Evolutionary conservation across 2,888 invertebrate species (phyloP).

Genomic region (Acrobasis repandana): DNA sequence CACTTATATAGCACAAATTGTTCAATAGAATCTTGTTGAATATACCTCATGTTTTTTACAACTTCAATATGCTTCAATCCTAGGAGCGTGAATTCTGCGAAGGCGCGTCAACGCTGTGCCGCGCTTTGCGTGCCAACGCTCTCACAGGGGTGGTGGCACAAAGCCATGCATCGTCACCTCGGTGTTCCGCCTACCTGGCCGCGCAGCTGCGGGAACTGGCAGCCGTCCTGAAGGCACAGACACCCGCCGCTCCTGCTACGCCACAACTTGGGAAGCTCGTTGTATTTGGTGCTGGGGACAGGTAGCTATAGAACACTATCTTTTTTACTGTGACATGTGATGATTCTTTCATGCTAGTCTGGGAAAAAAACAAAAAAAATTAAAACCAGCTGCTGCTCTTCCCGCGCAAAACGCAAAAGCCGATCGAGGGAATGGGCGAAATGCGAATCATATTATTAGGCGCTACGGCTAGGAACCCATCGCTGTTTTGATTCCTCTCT

Average conservation of each 20-base stretch:
- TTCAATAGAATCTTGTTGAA: too few species aligned
- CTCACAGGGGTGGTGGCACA: conserved; percentile 89
- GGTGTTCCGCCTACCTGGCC: conserved; percentile 90
- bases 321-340: background rate
- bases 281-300: conserved; percentile 78
- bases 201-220: conserved; percentile 77
- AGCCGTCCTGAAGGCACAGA: conserved; percentile 57
- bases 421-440: too few species aligned
- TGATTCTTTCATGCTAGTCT: too few species aligned
- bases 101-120: conserved; percentile 89
- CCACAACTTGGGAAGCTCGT: conserved; percentile 71
- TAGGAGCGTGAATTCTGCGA: conserved; percentile 91
- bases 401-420: too few species aligned
- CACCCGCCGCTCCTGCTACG: conserved; percentile 63
- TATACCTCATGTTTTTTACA: too few species aligned
- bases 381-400: too few species aligned
- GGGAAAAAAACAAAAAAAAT: too few species aligned
- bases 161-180: conserved; percentile 90
- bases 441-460: too few species aligned
- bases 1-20: too few species aligned
- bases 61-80: background rate
- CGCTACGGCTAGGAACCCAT: too few species aligned
- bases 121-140: conserved; percentile 85
- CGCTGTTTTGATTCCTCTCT: too few species aligned
- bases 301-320: conserved; percentile 37